Evolutionary conservation across 2,888 invertebrate genomes (phyloP).

Genomic region (Agonopterix alstromeriana): DNA sequence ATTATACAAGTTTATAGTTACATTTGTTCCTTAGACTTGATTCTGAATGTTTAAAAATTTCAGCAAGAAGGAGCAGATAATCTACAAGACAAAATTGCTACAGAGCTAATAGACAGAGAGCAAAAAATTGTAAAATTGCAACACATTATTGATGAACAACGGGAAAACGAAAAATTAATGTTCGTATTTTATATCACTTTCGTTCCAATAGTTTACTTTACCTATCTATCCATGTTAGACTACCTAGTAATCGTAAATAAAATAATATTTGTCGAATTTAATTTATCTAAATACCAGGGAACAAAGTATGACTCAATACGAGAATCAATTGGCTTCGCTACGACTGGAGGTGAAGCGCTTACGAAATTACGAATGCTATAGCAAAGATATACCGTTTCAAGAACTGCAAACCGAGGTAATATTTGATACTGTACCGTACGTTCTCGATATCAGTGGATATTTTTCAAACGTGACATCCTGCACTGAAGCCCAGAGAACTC

Average conservation of each 20-base stretch:
- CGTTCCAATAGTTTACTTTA: not conserved
- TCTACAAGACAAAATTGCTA: conserved; percentile 51
- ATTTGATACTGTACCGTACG: no score
- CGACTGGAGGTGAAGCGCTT: conserved; percentile 53
- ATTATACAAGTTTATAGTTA: not conserved
- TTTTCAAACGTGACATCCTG: no score
- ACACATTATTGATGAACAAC: conserved; percentile 42
- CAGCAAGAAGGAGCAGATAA: conserved; percentile 54
- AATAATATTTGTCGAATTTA: not conserved
- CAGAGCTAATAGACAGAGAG: conserved; percentile 53
- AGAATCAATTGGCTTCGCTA: conserved; percentile 47
- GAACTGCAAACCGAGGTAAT: conserved; percentile 56
- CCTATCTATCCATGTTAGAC: not conserved
- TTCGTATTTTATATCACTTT: conserved; percentile 16
- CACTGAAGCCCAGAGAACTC: no score
- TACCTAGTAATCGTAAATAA: not conserved
- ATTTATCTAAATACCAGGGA: conserved; percentile 34
- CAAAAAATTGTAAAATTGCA: conserved; percentile 50
- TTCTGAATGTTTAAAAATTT: conserved; percentile 12
- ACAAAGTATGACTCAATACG: conserved; percentile 50
- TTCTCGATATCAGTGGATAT: no score
- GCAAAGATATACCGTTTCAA: conserved; percentile 46
- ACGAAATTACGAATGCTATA: conserved; percentile 51
- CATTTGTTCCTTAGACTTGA: not conserved
- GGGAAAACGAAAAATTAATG: conserved; percentile 54